Percentiles rank a stretch among this genome's conserved stretches.
phyloP scores from a whole-genome alignment of 2,888 invertebrate species.

The Celastrina argiolus region DNA sequence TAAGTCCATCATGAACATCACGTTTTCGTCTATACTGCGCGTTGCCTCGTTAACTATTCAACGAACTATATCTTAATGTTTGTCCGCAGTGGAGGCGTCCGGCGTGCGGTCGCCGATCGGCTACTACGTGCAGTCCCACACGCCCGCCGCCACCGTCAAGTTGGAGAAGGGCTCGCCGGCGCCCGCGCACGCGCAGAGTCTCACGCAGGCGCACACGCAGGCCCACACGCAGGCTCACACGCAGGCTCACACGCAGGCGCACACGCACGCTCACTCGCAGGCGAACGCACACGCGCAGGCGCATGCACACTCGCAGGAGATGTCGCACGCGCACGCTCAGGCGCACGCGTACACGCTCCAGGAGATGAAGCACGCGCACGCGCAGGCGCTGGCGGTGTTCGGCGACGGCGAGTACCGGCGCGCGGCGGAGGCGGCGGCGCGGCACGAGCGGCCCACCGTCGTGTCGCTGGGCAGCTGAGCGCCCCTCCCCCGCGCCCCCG shows the following conservation, averaged over 20 bases:
- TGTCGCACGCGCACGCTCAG: constrained; percentile 39
- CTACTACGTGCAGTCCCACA: constrained; percentile 51
- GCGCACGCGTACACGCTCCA: constrained; percentile 43
- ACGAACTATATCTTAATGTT: background rate
- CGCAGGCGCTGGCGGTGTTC: constrained; percentile 45
- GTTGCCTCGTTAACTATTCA: too few species aligned
- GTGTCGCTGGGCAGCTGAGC: constrained; percentile 74
- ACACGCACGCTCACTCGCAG: constrained; percentile 36
- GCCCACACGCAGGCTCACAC: constrained; percentile 44
- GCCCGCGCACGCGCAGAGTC: constrained; percentile 39
- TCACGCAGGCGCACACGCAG: constrained; percentile 44
- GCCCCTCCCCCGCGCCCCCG: constrained; percentile 23
- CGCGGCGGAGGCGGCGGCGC: constrained; percentile 46
- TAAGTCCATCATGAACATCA: too few species aligned
- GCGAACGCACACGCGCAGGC: constrained; percentile 44
- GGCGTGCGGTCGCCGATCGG: constrained; percentile 49
- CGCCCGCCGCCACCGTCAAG: constrained; percentile 43
- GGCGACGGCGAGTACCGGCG: constrained; percentile 53
- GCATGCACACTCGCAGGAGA: constrained; percentile 45
- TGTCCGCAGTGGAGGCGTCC: constrained; percentile 28
- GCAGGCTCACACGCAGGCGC: constrained; percentile 37
- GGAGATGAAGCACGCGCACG: constrained; percentile 43
- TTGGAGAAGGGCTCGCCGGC: constrained; percentile 58
- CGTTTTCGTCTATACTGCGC: too few species aligned
- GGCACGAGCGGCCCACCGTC: constrained; percentile 71